Percentiles rank a stretch among this genome's conserved stretches.
These are phyloP conservation scores for Saturnia japonica DNA, from an alignment of 2,888 invertebrate species.

Conservation along the genomic window DNA sequence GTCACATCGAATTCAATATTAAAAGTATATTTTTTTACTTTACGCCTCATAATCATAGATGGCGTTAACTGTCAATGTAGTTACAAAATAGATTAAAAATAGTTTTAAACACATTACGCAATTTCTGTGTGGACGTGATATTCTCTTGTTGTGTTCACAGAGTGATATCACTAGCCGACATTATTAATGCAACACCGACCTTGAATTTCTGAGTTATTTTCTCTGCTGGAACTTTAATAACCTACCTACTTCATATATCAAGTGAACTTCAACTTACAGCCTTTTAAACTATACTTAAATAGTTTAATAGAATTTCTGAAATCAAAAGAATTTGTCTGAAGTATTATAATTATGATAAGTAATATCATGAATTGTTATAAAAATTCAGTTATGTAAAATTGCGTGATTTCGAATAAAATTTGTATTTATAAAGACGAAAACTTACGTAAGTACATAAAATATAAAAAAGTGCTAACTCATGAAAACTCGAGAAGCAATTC, in stretches of 20 bases:
- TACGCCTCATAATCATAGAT: conserved; percentile 1
- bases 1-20: not conserved
- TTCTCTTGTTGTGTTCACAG: conserved; percentile 37
- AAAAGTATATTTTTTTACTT: not conserved
- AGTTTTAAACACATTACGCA: conserved; percentile 6
- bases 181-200: conserved; percentile 55
- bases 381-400: not conserved
- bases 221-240: conserved; percentile 24
- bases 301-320: too few relatives aligned
- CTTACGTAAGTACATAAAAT: not conserved
- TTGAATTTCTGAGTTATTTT: conserved; percentile 48
- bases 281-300: not conserved
- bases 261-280: not conserved
- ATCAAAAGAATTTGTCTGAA: too few relatives aligned
- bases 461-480: conserved; percentile 6
- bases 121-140: conserved; percentile 26
- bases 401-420: not conserved
- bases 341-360: too few relatives aligned
- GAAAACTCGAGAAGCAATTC: not conserved
- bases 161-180: conserved; percentile 55
- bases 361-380: not conserved
- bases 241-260: conserved; percentile 16
- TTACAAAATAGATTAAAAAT: conserved; percentile 11
- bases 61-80: not conserved
- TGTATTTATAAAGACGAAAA: not conserved